Base-by-base conservation (phyloP, 2,888 invertebrate species). In the Cephonodes hylas region DNA sequence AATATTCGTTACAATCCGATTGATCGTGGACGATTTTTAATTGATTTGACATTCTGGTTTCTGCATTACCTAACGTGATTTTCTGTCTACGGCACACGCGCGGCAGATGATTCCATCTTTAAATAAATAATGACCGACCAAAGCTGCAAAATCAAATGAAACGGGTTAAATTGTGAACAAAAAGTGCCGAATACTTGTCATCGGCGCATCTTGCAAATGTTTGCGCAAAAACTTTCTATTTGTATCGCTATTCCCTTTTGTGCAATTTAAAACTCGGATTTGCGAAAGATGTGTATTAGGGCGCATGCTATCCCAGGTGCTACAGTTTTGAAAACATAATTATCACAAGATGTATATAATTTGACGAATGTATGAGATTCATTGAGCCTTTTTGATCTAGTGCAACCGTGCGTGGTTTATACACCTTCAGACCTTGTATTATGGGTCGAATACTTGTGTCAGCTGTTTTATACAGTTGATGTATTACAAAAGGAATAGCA, bases 161-260 rank as follows among this genome's bases (percentile, higher is more conserved):
- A 63, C 60, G 60, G 53, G 53, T 53, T 53, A 53, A 31, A 53
- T 53, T 10, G 45, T 45, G 53, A 31, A 53, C 53, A 53, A 53
- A 53, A 53, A 53, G 18, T 27, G 45, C 4, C 45, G 53, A 53
- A 53, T 53, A 53, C 53, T 53, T 53, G 53, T 53, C 53, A 53
- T 31, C 27, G 31, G 31, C 31, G 27, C 53, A 53, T 31, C 53
- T 34, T 31, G 60, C 60, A 48, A 53, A 34, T 25, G 53, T 63
- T 61, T 59, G 60, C 56, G 63, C 63, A 63, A 63, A 60, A 65
- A 63, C 61, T 61, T 63, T 63, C 63, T 57, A 60, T 63, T 59
- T 58, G 48, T 53, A n/a, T 53, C 53, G 63, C 61, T 62, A 45
- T 56, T 63, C 56, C 59, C 63, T 59, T 63, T 65, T 63, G 59